phyloP scores from a whole-genome alignment of 2,113 vertebrate genomes.

The Actinemys pallida region DNA sequence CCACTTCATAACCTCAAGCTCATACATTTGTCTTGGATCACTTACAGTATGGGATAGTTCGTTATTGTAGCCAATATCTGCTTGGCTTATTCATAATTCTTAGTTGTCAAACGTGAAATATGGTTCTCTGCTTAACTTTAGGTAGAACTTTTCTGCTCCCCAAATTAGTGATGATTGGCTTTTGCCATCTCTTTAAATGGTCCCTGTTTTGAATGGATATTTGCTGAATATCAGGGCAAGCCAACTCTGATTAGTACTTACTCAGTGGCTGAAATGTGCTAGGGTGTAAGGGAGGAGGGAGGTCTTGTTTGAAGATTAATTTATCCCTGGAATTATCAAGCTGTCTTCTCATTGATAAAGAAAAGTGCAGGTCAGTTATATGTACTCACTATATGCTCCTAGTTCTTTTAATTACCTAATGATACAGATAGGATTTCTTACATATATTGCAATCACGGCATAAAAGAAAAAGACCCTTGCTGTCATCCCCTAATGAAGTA shows the following conservation, averaged over 20 bases:
- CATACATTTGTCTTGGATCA: background rate
- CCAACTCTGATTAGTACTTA: background rate
- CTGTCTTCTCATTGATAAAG: slow-evolving; percentile 66
- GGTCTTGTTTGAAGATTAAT: slow-evolving; percentile 41
- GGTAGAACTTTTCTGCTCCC: background rate
- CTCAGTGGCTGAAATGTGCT: background rate
- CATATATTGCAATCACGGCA: background rate
- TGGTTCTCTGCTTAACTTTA: background rate
- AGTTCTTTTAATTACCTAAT: slow-evolving; percentile 71
- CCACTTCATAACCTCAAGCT: background rate
- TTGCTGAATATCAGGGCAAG: slow-evolving; percentile 17
- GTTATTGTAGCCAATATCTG: background rate
- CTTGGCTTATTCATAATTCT: slow-evolving; percentile 24
- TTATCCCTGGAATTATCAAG: slow-evolving; percentile 57
- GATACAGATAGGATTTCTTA: slow-evolving; percentile 59
- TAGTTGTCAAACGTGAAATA: background rate
- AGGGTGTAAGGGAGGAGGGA: slow-evolving; percentile 16
- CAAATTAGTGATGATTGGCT: background rate
- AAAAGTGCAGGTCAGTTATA: slow-evolving; percentile 70
- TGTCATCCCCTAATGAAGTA: background rate
- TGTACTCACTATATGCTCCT: slow-evolving; percentile 47
- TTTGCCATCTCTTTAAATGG: background rate
- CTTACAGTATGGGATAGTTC: background rate
- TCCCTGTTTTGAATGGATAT: slow-evolving; percentile 13
- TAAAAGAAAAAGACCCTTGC: slow-evolving; percentile 36